Evolutionary conservation across 1,140 invertebrate species (phyloP).

Genomic region (Ceratosolen fusciceps): DNA sequence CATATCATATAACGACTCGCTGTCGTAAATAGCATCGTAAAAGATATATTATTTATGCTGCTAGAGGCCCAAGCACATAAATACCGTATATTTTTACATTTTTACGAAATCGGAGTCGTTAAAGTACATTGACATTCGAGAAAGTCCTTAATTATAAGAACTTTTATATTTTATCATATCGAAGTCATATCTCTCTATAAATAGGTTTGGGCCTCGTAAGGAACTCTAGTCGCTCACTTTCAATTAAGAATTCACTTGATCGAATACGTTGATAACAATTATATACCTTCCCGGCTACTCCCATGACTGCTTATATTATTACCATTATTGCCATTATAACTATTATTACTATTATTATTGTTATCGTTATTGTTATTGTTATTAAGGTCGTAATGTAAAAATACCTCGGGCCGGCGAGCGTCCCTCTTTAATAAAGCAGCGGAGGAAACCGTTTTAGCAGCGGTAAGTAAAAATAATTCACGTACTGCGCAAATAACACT

Average conservation of each 20-base stretch:
- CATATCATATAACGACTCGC: constrained; percentile 41
- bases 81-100: constrained; percentile 38
- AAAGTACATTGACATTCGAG: constrained; percentile 46
- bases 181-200: constrained; percentile 32
- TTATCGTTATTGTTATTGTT: too few relatives aligned
- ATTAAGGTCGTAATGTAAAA: too few relatives aligned
- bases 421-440: background rate
- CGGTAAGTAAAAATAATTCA: background rate
- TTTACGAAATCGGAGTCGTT: constrained; percentile 38
- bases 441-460: background rate
- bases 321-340: too few relatives aligned
- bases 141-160: constrained; percentile 55
- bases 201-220: background rate
- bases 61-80: constrained; percentile 35
- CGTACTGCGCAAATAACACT: background rate
- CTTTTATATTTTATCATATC: constrained; percentile 51
- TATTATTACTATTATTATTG: too few relatives aligned
- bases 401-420: background rate
- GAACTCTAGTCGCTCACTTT: background rate
- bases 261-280: background rate
- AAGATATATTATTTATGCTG: constrained; percentile 39
- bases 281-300: background rate
- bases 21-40: constrained; percentile 44
- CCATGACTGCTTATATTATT: background rate
- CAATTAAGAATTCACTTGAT: constrained; percentile 8